Conservation (phyloP, 2,797 vertebrate species). For the Alauda arvensis region DNA sequence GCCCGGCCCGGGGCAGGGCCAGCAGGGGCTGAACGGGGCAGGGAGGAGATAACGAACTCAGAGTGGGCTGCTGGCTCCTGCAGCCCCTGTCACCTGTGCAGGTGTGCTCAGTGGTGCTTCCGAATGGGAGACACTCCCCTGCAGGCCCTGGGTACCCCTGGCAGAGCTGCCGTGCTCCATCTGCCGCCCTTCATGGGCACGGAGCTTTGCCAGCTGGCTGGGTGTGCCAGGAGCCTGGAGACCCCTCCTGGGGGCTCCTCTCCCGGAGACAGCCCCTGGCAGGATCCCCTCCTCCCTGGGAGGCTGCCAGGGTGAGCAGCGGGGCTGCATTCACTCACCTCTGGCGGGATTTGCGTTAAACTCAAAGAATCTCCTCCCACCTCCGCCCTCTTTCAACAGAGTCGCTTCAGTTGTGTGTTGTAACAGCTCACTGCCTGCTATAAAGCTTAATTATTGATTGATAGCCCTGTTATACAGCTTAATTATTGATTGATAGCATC, state of each 20-base stretch:
- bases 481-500: not conserved
- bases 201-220: rapidly evolving
- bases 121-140: rapidly evolving
- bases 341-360: not conserved
- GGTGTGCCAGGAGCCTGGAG: not conserved
- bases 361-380: not conserved
- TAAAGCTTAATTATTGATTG: not conserved
- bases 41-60: not conserved
- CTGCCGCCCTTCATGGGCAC: rapidly evolving
- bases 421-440: not conserved
- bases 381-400: not conserved
- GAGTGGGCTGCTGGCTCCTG: not conserved
- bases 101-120: not conserved
- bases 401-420: not conserved
- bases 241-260: not conserved
- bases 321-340: not conserved
- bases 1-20: not conserved
- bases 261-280: not conserved
- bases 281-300: not conserved
- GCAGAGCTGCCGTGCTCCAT: not conserved
- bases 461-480: not conserved
- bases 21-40: not conserved
- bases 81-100: not conserved
- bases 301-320: not conserved
- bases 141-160: rapidly evolving